Percentiles rank a stretch among this genome's conserved stretches.
These are phyloP conservation scores for Conus ventricosus DNA, from an alignment of 1,140 invertebrate species.

Conservation along the genomic window DNA sequence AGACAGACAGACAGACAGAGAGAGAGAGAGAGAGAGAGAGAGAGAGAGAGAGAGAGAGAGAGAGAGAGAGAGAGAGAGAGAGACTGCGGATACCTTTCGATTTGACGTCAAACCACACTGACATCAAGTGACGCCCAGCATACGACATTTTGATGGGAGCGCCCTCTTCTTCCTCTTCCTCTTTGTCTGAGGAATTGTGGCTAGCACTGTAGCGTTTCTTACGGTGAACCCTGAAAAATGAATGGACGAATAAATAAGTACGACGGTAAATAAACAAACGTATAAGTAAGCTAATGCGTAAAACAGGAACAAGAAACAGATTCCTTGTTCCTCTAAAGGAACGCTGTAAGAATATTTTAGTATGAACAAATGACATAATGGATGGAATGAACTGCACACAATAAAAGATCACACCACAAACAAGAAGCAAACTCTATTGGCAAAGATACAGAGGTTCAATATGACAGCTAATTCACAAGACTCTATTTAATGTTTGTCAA, in stretches of 20 bases:
- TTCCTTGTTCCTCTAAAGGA: no score
- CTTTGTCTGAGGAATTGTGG: not conserved
- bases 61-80: not conserved
- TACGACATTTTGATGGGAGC: not conserved
- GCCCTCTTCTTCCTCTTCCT: not conserved
- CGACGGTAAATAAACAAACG: not conserved
- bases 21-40: slow-evolving; percentile 2
- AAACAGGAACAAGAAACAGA: no score
- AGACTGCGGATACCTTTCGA: no score
- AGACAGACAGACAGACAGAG: not conserved
- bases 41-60: not conserved
- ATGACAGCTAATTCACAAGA: no score
- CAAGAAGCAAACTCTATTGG: no score
- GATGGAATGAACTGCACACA: not conserved
- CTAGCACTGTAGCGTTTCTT: not conserved
- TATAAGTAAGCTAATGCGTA: not conserved
- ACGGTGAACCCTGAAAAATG: not conserved
- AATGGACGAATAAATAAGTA: not conserved
- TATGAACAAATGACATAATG: no score
- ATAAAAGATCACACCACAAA: not conserved
- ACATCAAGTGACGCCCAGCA: not conserved
- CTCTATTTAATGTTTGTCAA: no score
- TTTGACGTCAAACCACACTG: not conserved
- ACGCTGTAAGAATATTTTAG: not conserved
- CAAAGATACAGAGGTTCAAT: no score